Base-by-base conservation (phyloP, 1,140 invertebrate genomes). In the Drosophila oshimai region DNA sequence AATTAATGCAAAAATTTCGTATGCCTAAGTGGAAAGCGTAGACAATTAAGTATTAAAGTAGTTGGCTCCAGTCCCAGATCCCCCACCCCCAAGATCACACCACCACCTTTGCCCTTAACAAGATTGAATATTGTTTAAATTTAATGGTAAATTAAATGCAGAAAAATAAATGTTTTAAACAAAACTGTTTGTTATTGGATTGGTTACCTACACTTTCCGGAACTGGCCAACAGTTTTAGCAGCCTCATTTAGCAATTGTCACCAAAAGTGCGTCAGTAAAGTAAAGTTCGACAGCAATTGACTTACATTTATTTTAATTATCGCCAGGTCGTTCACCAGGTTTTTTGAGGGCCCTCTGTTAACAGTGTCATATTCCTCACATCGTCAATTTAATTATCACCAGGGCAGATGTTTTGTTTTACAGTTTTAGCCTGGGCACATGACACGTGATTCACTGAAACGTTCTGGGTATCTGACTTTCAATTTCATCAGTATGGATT, bases 161-260 rank as follows among this genome's bases (percentile, higher is more conserved):
- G 81, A 86, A 80, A 71, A 86, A 86, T 86, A 86, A 86, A 86
- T 87, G 80, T 86, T 86, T 86, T 87, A 86, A 86, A 86, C 75
- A 69, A 84, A 78, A 31, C 9, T 22, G 3, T 53, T 4, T 5
- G n/a, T 1, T 3, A 15, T 12, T 18, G 1, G 4, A 5, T n/a
- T n/a, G n/a, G n/a, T n/a, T n/a, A n/a, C n/a, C n/a, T 13, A 1
- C 9, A 12, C 6, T 6, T 22, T 33, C 7, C 31, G 17, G 18
- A 13, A 42, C 28, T 28, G 58, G 31, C 24, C 9, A 0, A 65
- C 61, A 62, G 57, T 64, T 62, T 64, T 26, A 18, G 13, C 61
- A 10, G 61, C 61, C 13, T 22, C 42, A 9, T 20, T 18, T 50
- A 18, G n/a, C 34, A 64, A 64, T 24, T 64, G 26, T 31, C 42